Conservation (phyloP, 1,140 invertebrate species). For the Penaeus indicus region DNA sequence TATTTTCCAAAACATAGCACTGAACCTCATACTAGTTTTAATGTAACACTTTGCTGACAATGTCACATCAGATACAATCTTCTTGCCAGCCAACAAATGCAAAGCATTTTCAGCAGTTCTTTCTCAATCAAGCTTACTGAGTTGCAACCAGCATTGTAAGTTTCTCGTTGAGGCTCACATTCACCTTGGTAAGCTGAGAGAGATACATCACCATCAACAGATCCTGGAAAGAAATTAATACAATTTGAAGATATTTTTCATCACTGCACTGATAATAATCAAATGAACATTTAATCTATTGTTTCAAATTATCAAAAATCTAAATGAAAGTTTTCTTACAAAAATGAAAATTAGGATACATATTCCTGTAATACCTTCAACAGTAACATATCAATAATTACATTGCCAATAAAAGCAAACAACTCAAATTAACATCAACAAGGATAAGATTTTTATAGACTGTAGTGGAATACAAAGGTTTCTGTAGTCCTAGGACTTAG, state of each 20-base stretch:
- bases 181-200: slow-evolving; percentile 95
- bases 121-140: slow-evolving; percentile 18
- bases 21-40: background rate
- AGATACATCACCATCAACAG: slow-evolving; percentile 96
- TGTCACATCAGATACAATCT: background rate
- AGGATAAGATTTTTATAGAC: too few species aligned
- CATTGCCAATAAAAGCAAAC: too few species aligned
- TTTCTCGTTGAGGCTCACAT: slow-evolving; percentile 95
- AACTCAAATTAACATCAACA: too few species aligned
- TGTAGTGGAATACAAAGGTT: too few species aligned
- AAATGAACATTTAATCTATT: background rate
- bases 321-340: too few species aligned
- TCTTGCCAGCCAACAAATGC: background rate
- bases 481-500: too few species aligned
- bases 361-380: too few species aligned
- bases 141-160: slow-evolving; percentile 71
- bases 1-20: background rate
- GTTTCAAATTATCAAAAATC: too few species aligned
- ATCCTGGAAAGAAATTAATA: slow-evolving; percentile 76
- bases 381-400: too few species aligned
- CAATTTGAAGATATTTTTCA: background rate
- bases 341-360: too few species aligned
- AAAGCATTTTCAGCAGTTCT: background rate
- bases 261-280: background rate
- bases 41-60: background rate